These are phyloP conservation scores for Cyrtorhinus lividipennis DNA, from an alignment of 1,140 invertebrate genomes.

Conservation along the genomic window DNA sequence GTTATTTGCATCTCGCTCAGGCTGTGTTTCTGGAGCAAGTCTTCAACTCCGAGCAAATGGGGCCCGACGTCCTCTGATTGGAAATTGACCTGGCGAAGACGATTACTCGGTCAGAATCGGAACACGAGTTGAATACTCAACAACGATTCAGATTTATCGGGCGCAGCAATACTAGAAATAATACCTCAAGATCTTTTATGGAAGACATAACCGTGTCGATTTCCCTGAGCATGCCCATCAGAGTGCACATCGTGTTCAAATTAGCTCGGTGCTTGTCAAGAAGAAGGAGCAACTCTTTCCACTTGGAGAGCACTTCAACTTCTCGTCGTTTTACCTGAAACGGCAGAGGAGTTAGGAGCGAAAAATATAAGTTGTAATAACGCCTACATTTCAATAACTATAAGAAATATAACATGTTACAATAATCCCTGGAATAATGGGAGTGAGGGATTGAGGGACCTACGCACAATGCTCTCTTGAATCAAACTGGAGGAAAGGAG, in stretches of 20 bases:
- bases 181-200: conserved; percentile 66
- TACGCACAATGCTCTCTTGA: too few species aligned
- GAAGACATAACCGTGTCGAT: conserved; percentile 78
- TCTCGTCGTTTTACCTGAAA: conserved; percentile 68
- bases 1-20: conserved; percentile 81
- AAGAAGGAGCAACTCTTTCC: conserved; percentile 70
- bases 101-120: too few species aligned
- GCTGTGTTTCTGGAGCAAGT: conserved; percentile 82
- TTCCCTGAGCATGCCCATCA: conserved; percentile 77
- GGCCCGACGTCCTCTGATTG: conserved; percentile 77
- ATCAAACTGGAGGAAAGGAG: too few species aligned
- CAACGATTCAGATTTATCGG: too few species aligned
- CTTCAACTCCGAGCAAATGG: conserved; percentile 85
- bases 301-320: conserved; percentile 72
- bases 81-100: conserved; percentile 61
- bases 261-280: conserved; percentile 73
- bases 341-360: too few species aligned
- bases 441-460: too few species aligned
- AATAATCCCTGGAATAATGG: too few species aligned
- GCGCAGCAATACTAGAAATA: too few species aligned
- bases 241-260: conserved; percentile 54
- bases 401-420: too few species aligned
- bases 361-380: too few species aligned
- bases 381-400: too few species aligned
- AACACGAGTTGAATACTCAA: too few species aligned